Evolutionary conservation across 2,797 vertebrate species (phyloP), one percentile per base, ranked within the genome.

Genomic region (Leuciscus waleckii): DNA sequence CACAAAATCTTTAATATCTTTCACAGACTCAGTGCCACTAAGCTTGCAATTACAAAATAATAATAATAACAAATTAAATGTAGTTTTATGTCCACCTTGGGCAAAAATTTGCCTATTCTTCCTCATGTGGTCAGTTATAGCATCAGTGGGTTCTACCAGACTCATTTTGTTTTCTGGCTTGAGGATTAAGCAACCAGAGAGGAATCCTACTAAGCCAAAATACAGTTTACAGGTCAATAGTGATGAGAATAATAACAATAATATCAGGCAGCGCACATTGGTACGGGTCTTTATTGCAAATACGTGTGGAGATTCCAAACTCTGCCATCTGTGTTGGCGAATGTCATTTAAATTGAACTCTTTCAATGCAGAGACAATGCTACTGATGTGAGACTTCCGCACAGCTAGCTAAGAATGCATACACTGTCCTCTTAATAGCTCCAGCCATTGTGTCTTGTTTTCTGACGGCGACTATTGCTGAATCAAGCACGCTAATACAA

Each of bases 311-410:
- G 51, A 58, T 79, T 85, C 81, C 80, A 85, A 78, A 70, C 35
- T 77, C 43, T 78, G 51, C 35, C 69, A 13, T 82, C n/a, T 58
- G 58, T 79, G 43, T 37, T 77, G 65, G 49, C 10, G 29, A 51
- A 65, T 67, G 56, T 39, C 76, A 85, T 80, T 65, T 80, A 79
- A 74, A 85, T 80, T 4, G 58, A 85, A 79, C 41, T 67, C 32
- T 75, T 85, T 90, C 67, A 81, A 41, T 21, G 16, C 61, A 76
- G 76, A 51, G 46, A 88, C 85, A 88, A 88, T 86, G 37, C 63
- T 21, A 43, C 29, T n/a, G 77, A 79, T 63, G 77, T 65, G 68
- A 61, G 43, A 49, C 32, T 61, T 71, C 54, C 23, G 1, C n/a
- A 86, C 46, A 76, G 68, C 85, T 35, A 75, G 75, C 67, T 74